Conservation (phyloP, 2,113 vertebrate species). For the Channa maculata region DNA sequence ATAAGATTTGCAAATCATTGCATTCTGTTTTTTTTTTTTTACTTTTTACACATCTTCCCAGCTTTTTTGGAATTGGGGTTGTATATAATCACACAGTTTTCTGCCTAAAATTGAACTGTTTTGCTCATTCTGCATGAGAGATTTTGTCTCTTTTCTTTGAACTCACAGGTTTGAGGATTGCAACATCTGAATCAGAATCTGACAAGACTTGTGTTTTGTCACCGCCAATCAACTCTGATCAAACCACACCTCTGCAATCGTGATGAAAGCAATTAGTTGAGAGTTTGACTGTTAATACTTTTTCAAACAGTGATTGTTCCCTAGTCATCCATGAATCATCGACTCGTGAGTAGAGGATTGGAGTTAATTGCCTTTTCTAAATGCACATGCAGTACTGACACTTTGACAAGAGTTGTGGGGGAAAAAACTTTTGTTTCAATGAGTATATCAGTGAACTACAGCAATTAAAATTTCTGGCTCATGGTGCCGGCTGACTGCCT, state of each 20-base stretch:
- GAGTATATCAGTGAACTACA: slow-evolving; percentile 49
- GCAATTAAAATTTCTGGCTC: slow-evolving; percentile 65
- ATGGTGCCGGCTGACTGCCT: slow-evolving; percentile 44
- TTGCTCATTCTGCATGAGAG: not conserved
- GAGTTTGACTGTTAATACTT: not conserved
- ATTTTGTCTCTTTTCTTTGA: not conserved
- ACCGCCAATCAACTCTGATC: slow-evolving; percentile 1
- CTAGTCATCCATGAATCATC: not conserved
- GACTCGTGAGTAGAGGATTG: too few species aligned
- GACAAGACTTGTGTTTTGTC: not conserved
- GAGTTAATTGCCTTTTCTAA: slow-evolving; percentile 43
- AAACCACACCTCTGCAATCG: not conserved
- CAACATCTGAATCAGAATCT: not conserved
- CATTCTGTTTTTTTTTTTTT: too few species aligned
- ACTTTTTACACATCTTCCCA: too few species aligned
- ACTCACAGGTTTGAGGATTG: not conserved
- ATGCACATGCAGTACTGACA: slow-evolving; percentile 31
- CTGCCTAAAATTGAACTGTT: not conserved
- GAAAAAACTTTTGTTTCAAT: slow-evolving; percentile 51
- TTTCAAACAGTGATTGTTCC: not conserved
- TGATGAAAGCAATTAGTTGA: not conserved
- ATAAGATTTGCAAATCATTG: too few species aligned
- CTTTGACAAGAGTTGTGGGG: slow-evolving; percentile 36
- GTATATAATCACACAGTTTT: not conserved
- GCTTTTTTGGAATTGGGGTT: too few species aligned